Percentiles rank a stretch among this genome's conserved stretches.
These are phyloP conservation scores for Variabilichromis moorii DNA, from an alignment of 2,113 vertebrate species.

Conservation along the genomic window DNA sequence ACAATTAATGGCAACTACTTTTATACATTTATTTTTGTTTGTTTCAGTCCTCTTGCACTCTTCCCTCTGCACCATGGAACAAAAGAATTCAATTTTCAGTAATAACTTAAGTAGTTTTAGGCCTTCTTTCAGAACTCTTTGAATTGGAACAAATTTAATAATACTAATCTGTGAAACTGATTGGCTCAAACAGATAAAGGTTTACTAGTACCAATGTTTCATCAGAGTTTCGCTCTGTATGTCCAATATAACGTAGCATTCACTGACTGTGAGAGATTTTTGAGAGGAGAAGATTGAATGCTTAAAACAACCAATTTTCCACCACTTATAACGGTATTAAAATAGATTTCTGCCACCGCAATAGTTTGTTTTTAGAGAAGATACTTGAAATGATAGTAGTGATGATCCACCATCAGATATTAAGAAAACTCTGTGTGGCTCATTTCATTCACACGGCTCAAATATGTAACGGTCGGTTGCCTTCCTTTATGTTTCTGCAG, in stretches of 20 bases:
- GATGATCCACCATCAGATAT: not conserved
- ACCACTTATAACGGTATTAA: not conserved
- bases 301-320: not conserved
- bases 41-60: not conserved
- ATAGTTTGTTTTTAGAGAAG: not conserved
- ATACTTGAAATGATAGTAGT: not conserved
- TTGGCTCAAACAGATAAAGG: not conserved
- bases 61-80: not conserved
- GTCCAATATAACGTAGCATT: not conserved
- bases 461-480: not conserved
- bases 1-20: not conserved
- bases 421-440: not conserved
- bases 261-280: not conserved
- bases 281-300: not conserved
- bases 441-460: not conserved
- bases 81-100: not conserved
- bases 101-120: not conserved
- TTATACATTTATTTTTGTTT: not conserved
- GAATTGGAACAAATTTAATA: not conserved
- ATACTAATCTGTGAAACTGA: not conserved
- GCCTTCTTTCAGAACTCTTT: not conserved
- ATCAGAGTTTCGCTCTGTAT: not conserved
- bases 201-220: not conserved
- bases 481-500: not conserved
- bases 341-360: not conserved